Percentiles rank a stretch among this genome's conserved stretches.
These are phyloP conservation scores for Pyrrhia umbra DNA, from an alignment of 2,888 invertebrate species.

Conservation along the genomic window DNA sequence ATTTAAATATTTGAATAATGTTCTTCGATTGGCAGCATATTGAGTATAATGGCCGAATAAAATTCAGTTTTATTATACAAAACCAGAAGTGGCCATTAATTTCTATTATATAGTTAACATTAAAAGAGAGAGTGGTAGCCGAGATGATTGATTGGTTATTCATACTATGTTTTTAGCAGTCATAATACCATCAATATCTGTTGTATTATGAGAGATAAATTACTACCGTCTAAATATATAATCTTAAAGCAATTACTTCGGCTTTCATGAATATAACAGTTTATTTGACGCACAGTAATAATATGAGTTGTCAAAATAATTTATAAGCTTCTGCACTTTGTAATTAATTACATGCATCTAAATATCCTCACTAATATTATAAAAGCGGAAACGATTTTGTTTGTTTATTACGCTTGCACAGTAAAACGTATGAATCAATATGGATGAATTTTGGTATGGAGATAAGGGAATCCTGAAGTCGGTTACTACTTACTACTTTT, in stretches of 20 bases:
- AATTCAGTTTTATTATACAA: slow-evolving; percentile 32
- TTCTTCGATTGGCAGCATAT: slow-evolving; percentile 7
- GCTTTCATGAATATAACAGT: slow-evolving; percentile 18
- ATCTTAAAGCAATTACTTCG: slow-evolving; percentile 29
- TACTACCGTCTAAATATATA: slow-evolving; percentile 13
- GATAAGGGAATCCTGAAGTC: no score
- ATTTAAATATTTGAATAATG: slow-evolving; percentile 6
- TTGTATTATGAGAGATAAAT: slow-evolving; percentile 49
- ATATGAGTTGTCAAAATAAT: neutral
- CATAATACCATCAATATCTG: slow-evolving; percentile 45
- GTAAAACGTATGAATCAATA: no score
- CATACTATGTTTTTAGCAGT: slow-evolving; percentile 42
- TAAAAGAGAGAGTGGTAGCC: slow-evolving; percentile 50
- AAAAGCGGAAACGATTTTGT: no score
- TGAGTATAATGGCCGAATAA: slow-evolving; percentile 10
- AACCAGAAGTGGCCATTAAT: slow-evolving; percentile 25
- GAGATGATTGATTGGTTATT: slow-evolving; percentile 48
- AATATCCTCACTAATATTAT: no score
- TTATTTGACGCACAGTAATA: slow-evolving; percentile 7
- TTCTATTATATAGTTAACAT: slow-evolving; percentile 36
- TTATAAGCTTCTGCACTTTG: neutral
- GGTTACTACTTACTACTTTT: no score
- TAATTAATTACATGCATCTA: neutral
- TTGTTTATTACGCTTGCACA: no score
- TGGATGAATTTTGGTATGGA: no score